A percentile compares a stretch with the other conserved stretches of the same genome.
These are phyloP conservation scores for Hypomecis punctinalis DNA, from an alignment of 2,888 invertebrate genomes.

Conservation along the genomic window DNA sequence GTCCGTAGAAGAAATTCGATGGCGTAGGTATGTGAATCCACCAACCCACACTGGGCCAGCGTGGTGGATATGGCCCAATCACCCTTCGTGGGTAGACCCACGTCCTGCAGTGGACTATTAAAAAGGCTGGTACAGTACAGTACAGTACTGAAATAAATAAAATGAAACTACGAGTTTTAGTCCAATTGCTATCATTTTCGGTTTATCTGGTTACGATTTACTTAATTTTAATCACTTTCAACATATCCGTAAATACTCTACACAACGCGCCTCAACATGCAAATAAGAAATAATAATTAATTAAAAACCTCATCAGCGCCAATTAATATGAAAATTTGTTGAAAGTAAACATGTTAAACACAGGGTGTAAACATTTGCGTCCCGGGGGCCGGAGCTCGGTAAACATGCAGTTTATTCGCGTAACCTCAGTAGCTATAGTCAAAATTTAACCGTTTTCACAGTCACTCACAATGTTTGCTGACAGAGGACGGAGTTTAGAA, in stretches of 20 bases:
- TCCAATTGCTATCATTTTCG: background rate
- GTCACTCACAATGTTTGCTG: slow-evolving; percentile 39
- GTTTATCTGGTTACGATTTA: background rate
- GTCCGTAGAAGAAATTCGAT: no score
- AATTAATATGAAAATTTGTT: slow-evolving; percentile 41
- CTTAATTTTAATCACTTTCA: background rate
- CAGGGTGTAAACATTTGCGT: slow-evolving; percentile 54
- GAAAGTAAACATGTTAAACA: slow-evolving; percentile 50
- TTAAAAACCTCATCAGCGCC: slow-evolving; percentile 31
- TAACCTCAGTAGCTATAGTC: slow-evolving; percentile 32
- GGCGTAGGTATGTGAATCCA: no score
- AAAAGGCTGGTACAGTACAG: no score
- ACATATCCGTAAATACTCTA: background rate
- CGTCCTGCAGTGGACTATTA: no score
- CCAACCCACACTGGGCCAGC: no score
- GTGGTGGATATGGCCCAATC: no score
- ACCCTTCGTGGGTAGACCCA: no score
- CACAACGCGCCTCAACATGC: slow-evolving; percentile 8
- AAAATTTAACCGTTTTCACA: slow-evolving; percentile 35
- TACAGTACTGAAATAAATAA: no score
- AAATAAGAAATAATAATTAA: slow-evolving; percentile 32
- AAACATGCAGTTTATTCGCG: slow-evolving; percentile 52
- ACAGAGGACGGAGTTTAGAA: slow-evolving; percentile 37
- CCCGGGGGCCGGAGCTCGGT: slow-evolving; percentile 44
- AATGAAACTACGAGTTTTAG: no score